Conservation (phyloP, 2,797 vertebrate genomes). For the Muscicapa comitata region DNA sequence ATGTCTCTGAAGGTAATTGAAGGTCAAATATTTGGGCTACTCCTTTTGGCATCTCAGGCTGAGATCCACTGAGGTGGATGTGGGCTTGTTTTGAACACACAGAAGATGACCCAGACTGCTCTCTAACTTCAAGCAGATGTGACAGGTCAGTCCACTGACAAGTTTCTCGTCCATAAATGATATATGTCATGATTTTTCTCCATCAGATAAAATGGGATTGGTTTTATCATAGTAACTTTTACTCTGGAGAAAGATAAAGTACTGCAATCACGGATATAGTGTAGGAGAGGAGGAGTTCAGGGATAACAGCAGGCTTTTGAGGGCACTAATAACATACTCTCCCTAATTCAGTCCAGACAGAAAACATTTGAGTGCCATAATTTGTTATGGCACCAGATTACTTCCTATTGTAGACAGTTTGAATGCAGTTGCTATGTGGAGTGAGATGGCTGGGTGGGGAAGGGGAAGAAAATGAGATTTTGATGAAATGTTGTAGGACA, state of each 20-base stretch:
- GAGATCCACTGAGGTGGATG: neutral
- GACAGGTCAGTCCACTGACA: neutral
- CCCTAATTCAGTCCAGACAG: neutral
- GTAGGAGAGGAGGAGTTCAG: neutral
- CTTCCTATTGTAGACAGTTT: neutral
- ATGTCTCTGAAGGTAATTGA: neutral
- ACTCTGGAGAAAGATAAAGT: neutral
- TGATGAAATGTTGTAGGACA: neutral
- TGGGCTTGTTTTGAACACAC: neutral
- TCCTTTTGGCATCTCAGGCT: neutral
- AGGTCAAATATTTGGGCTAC: neutral
- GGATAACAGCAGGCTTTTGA: neutral
- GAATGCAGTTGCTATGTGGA: neutral
- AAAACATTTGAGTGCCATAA: neutral
- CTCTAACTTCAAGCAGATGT: neutral
- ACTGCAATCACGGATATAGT: rapidly evolving
- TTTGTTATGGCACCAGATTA: neutral
- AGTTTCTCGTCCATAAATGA: neutral
- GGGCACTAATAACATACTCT: neutral
- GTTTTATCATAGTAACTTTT: neutral
- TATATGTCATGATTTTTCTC: neutral
- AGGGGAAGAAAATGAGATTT: neutral
- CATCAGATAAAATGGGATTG: neutral
- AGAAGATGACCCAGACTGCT: neutral
- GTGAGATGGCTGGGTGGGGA: neutral